Conservation (phyloP, 2,888 invertebrate genomes). For the Melinaea menophilus region DNA sequence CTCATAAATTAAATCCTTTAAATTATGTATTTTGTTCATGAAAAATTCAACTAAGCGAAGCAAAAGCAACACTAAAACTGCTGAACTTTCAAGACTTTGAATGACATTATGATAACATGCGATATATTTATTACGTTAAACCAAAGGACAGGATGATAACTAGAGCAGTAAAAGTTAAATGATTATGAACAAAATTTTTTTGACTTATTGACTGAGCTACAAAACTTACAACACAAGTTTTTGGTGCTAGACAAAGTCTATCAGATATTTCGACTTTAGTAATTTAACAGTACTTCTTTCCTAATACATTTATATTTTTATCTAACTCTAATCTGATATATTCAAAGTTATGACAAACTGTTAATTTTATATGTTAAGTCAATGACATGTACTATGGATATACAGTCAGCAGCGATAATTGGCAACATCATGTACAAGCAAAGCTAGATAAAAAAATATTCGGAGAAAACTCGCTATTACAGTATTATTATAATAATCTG, state of each 20-base stretch:
- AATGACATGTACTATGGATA: slow-evolving; percentile 64
- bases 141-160: slow-evolving; percentile 43
- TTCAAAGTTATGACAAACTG: slow-evolving; percentile 54
- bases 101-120: slow-evolving; percentile 70
- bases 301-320: slow-evolving; percentile 37
- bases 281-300: slow-evolving; percentile 45
- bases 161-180: neutral
- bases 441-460: slow-evolving; percentile 58
- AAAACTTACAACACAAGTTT: slow-evolving; percentile 56
- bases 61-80: slow-evolving; percentile 64
- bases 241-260: slow-evolving; percentile 62
- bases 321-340: slow-evolving; percentile 51
- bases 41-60: slow-evolving; percentile 47
- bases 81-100: slow-evolving; percentile 69
- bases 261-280: slow-evolving; percentile 51
- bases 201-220: neutral
- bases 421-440: slow-evolving; percentile 71
- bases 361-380: slow-evolving; percentile 58
- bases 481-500: slow-evolving; percentile 55
- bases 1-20: too few species aligned
- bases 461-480: slow-evolving; percentile 47
- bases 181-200: neutral
- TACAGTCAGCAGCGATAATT: slow-evolving; percentile 67
- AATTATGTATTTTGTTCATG: slow-evolving; percentile 19
- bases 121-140: slow-evolving; percentile 61